phyloP scores from a whole-genome alignment of 2,888 invertebrate species.

The Scelioninae gen. 2 region DNA sequence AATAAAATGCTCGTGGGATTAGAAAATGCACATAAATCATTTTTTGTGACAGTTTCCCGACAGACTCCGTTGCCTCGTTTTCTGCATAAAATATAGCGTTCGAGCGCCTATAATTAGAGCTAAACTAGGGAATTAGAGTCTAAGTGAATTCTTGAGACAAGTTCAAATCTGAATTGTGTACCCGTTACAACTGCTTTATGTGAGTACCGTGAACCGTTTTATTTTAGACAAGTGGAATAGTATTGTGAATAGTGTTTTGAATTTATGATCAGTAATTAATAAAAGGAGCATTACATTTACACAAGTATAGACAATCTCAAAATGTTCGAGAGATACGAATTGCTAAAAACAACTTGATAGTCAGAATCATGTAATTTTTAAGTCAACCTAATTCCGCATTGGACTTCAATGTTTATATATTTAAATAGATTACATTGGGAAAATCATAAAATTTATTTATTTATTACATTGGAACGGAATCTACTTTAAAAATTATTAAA shows the following conservation, averaged over 20 bases:
- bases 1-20: slow-evolving; percentile 12
- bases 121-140: slow-evolving; percentile 56
- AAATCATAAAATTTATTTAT: too few species aligned
- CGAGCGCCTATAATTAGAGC: slow-evolving; percentile 59
- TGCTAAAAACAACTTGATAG: too few species aligned
- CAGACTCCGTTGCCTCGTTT: slow-evolving; percentile 47
- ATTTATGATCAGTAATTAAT: background rate
- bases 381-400: too few species aligned
- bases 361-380: too few species aligned
- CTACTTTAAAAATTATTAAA: too few species aligned
- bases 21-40: slow-evolving; percentile 32
- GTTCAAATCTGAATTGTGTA: slow-evolving; percentile 45
- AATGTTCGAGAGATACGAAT: too few species aligned
- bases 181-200: slow-evolving; percentile 10
- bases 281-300: background rate
- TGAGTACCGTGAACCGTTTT: slow-evolving; percentile 1
- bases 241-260: background rate
- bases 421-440: too few species aligned
- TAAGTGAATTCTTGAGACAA: slow-evolving; percentile 56
- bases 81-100: slow-evolving; percentile 47
- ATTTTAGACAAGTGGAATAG: background rate
- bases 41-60: slow-evolving; percentile 38
- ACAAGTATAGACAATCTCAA: too few species aligned
- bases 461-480: too few species aligned
- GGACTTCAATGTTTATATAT: too few species aligned